These are phyloP conservation scores for Timema cristinae DNA, from an alignment of 2,888 invertebrate genomes.

Conservation along the genomic window DNA sequence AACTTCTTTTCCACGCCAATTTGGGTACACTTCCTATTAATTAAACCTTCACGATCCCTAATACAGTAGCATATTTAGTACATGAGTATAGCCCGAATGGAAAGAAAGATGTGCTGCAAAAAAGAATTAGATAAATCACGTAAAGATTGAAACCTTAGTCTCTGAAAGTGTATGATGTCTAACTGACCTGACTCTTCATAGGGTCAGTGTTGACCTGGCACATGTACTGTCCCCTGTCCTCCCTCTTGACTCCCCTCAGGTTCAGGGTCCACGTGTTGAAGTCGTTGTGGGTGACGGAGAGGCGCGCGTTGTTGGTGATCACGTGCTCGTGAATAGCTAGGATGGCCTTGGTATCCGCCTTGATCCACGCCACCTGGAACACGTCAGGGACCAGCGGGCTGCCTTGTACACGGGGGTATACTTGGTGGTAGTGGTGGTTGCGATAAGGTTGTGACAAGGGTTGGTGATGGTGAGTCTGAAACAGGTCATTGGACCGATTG, in stretches of 20 bases:
- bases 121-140: neutral
- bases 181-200: constrained; percentile 86
- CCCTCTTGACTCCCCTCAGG: constrained; percentile 77
- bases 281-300: constrained; percentile 87
- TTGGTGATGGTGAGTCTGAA: too few relatives aligned
- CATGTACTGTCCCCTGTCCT: constrained; percentile 89
- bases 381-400: neutral
- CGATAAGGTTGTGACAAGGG: too few relatives aligned
- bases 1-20: too few relatives aligned
- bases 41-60: too few relatives aligned
- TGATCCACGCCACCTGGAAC: constrained; percentile 88
- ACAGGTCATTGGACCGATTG: too few relatives aligned
- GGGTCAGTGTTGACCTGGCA: constrained; percentile 94
- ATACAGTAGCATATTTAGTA: too few relatives aligned
- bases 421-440: too few relatives aligned
- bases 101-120: too few relatives aligned
- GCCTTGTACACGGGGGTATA: neutral
- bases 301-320: constrained; percentile 86
- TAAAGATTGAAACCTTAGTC: too few relatives aligned
- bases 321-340: constrained; percentile 91
- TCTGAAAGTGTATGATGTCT: neutral
- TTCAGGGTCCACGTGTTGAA: constrained; percentile 91
- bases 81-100: too few relatives aligned
- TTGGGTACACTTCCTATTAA: too few relatives aligned
- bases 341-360: constrained; percentile 89